Conservation (phyloP, 2,113 vertebrate species). For the Ageneiosus marmoratus region DNA sequence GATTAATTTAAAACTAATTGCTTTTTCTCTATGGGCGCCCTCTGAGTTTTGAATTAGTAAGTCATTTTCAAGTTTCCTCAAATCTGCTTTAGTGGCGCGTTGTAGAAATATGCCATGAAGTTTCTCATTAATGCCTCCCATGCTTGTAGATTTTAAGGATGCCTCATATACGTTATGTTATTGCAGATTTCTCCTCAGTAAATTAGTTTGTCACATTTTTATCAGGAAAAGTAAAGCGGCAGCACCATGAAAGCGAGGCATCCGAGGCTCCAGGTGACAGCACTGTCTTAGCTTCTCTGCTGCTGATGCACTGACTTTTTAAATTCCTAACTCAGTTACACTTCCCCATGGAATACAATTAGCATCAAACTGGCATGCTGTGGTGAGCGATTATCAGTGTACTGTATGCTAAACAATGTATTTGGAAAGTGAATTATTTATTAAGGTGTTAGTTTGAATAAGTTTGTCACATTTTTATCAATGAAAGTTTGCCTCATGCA, state of each 20-base stretch:
- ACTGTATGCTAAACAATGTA: constrained; percentile 17
- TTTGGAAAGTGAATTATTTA: constrained; percentile 44
- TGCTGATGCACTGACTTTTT: constrained; percentile 16
- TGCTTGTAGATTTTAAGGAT: background rate
- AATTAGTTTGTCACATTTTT: background rate
- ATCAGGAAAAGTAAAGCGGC: constrained; percentile 3
- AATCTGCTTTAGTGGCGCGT: constrained; percentile 23
- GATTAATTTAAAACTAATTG: constrained; percentile 37
- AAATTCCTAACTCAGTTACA: constrained; percentile 21
- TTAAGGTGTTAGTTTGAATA: constrained; percentile 19
- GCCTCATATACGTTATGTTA: background rate
- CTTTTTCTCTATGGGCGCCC: constrained; percentile 19
- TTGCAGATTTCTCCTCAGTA: background rate
- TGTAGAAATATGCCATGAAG: constrained; percentile 3
- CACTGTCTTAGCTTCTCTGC: background rate
- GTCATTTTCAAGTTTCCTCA: constrained; percentile 25
- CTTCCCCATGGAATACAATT: constrained; percentile 30
- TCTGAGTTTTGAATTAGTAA: constrained; percentile 17
- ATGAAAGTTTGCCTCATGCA: constrained; percentile 20
- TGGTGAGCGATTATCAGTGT: background rate
- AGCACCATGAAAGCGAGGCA: background rate
- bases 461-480: constrained; percentile 13
- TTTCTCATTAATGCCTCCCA: constrained; percentile 18
- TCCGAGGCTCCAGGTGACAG: constrained; percentile 9
- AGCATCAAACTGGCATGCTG: constrained; percentile 1